A percentile compares a stretch with the other conserved stretches of the same genome.
phyloP scores from a whole-genome alignment of 2,888 invertebrate genomes.

The Embidobia sp. region DNA sequence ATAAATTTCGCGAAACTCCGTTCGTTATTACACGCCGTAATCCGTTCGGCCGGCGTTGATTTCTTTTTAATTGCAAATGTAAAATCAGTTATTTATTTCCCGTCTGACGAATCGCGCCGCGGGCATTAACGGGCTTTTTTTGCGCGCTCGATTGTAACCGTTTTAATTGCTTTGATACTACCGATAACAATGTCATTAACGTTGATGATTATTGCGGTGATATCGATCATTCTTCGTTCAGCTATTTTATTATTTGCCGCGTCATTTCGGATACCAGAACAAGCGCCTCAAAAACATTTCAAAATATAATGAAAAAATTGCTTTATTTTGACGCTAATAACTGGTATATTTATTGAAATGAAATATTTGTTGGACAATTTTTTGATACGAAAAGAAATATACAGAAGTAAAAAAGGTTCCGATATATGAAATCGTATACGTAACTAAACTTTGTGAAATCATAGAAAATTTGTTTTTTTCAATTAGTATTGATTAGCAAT shows the following conservation, averaged over 20 bases:
- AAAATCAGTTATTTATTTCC: constrained; percentile 40
- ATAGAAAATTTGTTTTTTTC: too few species aligned
- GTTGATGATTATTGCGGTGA: constrained; percentile 26
- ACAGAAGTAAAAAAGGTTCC: too few species aligned
- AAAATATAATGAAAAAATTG: background rate
- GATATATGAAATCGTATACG: too few species aligned
- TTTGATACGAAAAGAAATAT: too few species aligned
- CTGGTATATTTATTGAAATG: too few species aligned
- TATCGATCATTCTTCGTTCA: constrained; percentile 33
- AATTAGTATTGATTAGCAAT: too few species aligned
- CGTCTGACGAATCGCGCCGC: constrained; percentile 13
- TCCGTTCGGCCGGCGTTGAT: constrained; percentile 39
- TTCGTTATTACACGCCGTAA: constrained; percentile 44
- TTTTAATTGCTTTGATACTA: constrained; percentile 38
- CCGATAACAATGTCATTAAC: constrained; percentile 41
- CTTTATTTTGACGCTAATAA: too few species aligned
- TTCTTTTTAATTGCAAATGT: constrained; percentile 38
- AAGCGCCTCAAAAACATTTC: background rate
- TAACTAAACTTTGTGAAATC: too few species aligned
- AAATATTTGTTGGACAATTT: too few species aligned
- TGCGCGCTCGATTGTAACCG: constrained; percentile 19
- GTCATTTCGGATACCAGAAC: constrained; percentile 1
- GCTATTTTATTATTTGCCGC: background rate
- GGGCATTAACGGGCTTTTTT: constrained; percentile 17
- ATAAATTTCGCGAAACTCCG: constrained; percentile 23